Conservation (phyloP, 2,888 invertebrate genomes). For the Mythimna vitellina region DNA sequence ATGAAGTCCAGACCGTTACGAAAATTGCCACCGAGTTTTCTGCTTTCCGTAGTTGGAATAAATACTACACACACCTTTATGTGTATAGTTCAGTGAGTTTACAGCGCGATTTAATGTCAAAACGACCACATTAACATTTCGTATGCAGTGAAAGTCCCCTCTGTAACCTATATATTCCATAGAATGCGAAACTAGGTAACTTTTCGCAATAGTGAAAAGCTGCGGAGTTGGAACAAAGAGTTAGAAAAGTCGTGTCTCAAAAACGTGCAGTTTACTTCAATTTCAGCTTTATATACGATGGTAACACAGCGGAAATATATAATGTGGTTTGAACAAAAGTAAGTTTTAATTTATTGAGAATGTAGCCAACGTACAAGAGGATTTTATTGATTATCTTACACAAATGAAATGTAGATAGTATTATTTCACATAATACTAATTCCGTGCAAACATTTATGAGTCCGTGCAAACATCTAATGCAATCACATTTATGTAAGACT, state of each 20-base stretch:
- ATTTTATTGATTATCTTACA: not conserved
- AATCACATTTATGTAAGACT: not conserved
- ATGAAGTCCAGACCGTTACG: slow-evolving; percentile 7
- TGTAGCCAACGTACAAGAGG: not conserved
- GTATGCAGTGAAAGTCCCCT: slow-evolving; percentile 61
- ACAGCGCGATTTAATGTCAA: slow-evolving; percentile 59
- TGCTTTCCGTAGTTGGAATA: slow-evolving; percentile 27
- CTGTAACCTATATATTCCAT: slow-evolving; percentile 60
- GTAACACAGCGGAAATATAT: not conserved
- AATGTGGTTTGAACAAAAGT: not conserved
- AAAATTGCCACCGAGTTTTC: slow-evolving; percentile 18
- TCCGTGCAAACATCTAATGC: not conserved
- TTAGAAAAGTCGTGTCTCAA: slow-evolving; percentile 26
- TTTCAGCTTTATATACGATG: slow-evolving; percentile 28
- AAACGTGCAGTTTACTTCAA: slow-evolving; percentile 40
- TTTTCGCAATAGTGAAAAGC: slow-evolving; percentile 53
- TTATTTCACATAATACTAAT: no score
- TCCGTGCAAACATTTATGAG: no score
- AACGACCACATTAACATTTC: slow-evolving; percentile 62
- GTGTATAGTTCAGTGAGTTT: slow-evolving; percentile 56
- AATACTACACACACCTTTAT: slow-evolving; percentile 44
- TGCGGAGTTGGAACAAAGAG: slow-evolving; percentile 46
- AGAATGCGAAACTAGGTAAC: slow-evolving; percentile 58
- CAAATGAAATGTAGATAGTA: not conserved
- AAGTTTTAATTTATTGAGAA: not conserved